Evolutionary conservation across 2,797 vertebrate genomes (phyloP), one percentile per base, ranked within the genome.

Genomic region (Catostomus latipinnis): DNA sequence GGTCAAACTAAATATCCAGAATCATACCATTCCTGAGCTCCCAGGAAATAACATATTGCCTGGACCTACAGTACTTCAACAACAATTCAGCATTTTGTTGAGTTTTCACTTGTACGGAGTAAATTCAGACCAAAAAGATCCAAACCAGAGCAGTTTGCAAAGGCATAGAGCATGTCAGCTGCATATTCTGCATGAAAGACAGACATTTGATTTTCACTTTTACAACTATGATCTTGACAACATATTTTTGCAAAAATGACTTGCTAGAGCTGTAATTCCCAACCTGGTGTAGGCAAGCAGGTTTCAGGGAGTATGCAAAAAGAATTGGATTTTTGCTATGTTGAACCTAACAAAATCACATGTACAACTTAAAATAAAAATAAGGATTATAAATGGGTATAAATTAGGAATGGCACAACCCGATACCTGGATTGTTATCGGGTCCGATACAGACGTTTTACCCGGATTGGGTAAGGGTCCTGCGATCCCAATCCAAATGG

Each of bases 101-200:
- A 88, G 86, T 93, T 92, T 57, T 90, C 81, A 0, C 66, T 66
- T 0, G 92, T 96, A 78, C 98, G 87, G 45, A 98, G 91, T 86
- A 99, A n/a, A 0, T 99, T 99, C 10, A 99, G 93, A 22, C 97
- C 97, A 10, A 98, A 99, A 89, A 99, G 91, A n/a, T 97, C 89
- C 83, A 98, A 80, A 14, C 94, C 93, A 0, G 96, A 95, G 85
- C 96, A 97, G 84, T 86, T 93, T 12, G 95, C 88, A 89, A 99
- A 98, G 69, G 87, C 87, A 60, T 96, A 89, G 74, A 99, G 93
- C 84, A 94, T 91, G 85, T 98, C 97, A 52, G 98, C 83, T 0
- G 96, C 95, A 16, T 86, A 82, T 86, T 92, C 98, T 99, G 87
- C 1, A 43, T 6, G 1, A 78, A 71, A 74, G 43, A 78, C 5